Conservation (phyloP, 2,113 vertebrate genomes). For the Cricetomys ansorgei region DNA sequence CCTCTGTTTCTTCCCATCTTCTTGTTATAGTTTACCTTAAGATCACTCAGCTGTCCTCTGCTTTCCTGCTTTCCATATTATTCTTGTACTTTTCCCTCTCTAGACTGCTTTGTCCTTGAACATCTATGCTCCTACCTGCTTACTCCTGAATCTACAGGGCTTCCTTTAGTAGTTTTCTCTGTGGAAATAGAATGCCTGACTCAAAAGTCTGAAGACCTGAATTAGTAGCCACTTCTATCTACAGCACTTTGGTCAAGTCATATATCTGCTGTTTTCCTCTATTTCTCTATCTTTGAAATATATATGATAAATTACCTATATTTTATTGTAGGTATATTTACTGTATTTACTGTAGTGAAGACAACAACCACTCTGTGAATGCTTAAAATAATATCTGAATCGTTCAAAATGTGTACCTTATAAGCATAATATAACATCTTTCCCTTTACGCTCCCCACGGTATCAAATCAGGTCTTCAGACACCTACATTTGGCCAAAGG, state of each 20-base stretch:
- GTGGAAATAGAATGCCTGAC: neutral
- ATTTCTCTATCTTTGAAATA: neutral
- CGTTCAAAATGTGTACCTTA: neutral
- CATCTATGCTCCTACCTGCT: neutral
- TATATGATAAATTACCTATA: neutral
- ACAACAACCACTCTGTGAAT: neutral
- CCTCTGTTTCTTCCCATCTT: neutral
- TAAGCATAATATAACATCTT: neutral
- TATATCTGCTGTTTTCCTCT: neutral
- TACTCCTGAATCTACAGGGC: neutral
- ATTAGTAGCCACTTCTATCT: neutral
- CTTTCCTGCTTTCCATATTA: neutral
- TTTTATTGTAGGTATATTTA: too few relatives aligned
- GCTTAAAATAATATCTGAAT: neutral
- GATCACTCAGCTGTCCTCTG: neutral
- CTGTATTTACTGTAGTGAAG: neutral
- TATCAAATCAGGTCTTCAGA: neutral
- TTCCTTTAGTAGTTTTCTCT: neutral
- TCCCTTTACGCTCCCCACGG: neutral
- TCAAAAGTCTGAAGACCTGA: neutral
- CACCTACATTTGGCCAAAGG: neutral
- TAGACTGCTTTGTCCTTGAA: neutral
- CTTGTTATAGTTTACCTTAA: neutral
- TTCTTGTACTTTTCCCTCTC: neutral
- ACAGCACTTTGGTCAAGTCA: neutral